phyloP scores from a whole-genome alignment of 2,888 invertebrate genomes.

The Oeneis ivallda region DNA sequence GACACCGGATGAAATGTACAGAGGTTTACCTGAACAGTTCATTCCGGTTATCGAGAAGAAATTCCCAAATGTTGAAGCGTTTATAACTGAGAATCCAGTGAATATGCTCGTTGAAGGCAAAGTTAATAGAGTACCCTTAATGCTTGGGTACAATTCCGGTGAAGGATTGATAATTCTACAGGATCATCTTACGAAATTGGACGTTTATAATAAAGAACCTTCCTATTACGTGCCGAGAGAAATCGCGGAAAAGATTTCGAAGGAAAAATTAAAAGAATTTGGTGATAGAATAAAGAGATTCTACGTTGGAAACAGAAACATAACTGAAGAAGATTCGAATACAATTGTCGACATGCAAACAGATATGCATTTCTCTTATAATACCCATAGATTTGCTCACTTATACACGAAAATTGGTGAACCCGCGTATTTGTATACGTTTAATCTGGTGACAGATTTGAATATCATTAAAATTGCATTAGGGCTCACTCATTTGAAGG shows the following conservation, averaged over 20 bases:
- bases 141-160: constrained; percentile 59
- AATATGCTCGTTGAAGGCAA: constrained; percentile 50
- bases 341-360: constrained; percentile 50
- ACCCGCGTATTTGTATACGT: constrained; percentile 54
- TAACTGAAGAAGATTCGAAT: constrained; percentile 44
- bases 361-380: constrained; percentile 54
- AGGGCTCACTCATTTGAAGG: constrained; percentile 46
- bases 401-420: constrained; percentile 45
- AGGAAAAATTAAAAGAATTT: constrained; percentile 48
- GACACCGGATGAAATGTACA: constrained; percentile 52
- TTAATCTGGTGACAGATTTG: constrained; percentile 58
- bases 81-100: constrained; percentile 53
- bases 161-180: constrained; percentile 55
- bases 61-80: constrained; percentile 51
- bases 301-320: constrained; percentile 51
- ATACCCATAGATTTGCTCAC: constrained; percentile 53
- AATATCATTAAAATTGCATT: constrained; percentile 53
- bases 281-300: constrained; percentile 53
- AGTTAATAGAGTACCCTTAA: constrained; percentile 53
- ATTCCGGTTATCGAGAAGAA: constrained; percentile 59
- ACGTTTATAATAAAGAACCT: constrained; percentile 49
- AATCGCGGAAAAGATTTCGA: constrained; percentile 46
- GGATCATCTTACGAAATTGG: constrained; percentile 47
- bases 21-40: constrained; percentile 58
- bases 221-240: constrained; percentile 55